phyloP scores from a whole-genome alignment of 1,140 invertebrate species.

The Phymorhynchus buccinoides region DNA sequence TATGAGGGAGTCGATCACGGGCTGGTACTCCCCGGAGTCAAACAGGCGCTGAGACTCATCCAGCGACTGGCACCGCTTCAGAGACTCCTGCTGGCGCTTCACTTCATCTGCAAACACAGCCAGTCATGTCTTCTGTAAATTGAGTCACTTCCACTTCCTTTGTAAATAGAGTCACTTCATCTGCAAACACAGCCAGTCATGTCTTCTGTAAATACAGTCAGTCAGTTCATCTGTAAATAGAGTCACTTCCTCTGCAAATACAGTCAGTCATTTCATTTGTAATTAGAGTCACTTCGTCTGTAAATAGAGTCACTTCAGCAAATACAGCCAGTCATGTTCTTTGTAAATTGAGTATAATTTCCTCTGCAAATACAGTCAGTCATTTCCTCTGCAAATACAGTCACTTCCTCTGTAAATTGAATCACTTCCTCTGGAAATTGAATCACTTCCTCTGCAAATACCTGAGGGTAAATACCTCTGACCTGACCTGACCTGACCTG shows the following conservation, averaged over 20 bases:
- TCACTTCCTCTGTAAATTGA: neutral
- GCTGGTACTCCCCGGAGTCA: slow-evolving; percentile 66
- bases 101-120: slow-evolving; percentile 51
- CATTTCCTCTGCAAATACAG: neutral
- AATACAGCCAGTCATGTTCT: neutral
- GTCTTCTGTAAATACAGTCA: neutral
- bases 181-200: neutral
- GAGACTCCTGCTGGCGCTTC: slow-evolving; percentile 63
- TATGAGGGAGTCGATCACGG: slow-evolving; percentile 71
- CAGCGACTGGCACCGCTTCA: slow-evolving; percentile 71
- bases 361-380: neutral
- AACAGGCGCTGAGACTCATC: slow-evolving; percentile 72
- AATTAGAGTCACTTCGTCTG: neutral
- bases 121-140: neutral
- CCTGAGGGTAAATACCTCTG: too few species aligned
- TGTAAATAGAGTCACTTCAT: neutral
- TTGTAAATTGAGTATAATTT: neutral
- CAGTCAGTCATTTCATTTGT: neutral
- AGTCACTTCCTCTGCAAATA: neutral
- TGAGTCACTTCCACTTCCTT: neutral
- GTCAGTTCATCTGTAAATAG: neutral
- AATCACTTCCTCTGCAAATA: neutral
- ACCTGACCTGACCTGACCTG: too few species aligned
- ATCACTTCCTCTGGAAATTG: neutral
- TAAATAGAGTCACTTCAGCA: neutral